phyloP scores from a whole-genome alignment of 2,113 vertebrate genomes.

The Protomyctophum bolini region DNA sequence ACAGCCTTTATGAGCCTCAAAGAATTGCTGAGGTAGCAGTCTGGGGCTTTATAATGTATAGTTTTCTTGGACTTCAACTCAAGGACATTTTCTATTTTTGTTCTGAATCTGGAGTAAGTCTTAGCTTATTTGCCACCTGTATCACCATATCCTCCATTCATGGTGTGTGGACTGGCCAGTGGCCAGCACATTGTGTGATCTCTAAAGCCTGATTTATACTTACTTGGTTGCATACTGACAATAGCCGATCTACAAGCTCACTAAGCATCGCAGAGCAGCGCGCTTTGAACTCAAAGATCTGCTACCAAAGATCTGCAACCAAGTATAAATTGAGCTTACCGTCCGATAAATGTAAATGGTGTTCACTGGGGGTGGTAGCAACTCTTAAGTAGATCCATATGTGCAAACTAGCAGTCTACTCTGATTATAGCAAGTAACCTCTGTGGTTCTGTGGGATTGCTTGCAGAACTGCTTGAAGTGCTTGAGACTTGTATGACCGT shows the following conservation, averaged over 20 bases:
- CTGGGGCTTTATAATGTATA: constrained; percentile 15
- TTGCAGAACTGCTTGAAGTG: constrained; percentile 25
- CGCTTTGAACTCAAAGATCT: no score
- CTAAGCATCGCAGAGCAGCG: no score
- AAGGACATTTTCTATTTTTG: constrained; percentile 17
- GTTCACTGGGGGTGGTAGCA: constrained; percentile 33
- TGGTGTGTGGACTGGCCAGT: constrained; percentile 4
- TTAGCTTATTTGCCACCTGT: constrained; percentile 47
- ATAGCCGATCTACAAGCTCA: no score
- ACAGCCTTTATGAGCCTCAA: constrained; percentile 17
- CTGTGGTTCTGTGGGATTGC: constrained; percentile 49
- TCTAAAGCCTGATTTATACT: not conserved
- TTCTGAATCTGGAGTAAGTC: not conserved
- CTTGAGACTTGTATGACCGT: constrained; percentile 13
- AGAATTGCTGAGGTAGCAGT: constrained; percentile 36
- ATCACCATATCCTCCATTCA: constrained; percentile 42
- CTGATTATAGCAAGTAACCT: constrained; percentile 52
- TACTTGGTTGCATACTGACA: no score
- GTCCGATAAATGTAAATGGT: constrained; percentile 49
- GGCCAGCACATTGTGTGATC: constrained; percentile 23
- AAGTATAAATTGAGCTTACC: not conserved
- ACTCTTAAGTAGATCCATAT: constrained; percentile 73
- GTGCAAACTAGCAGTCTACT: constrained; percentile 38
- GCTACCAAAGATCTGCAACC: no score
- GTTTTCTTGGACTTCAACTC: constrained; percentile 16